phyloP scores from a whole-genome alignment of 2,797 vertebrate genomes.

The Echeneis naucrates region DNA sequence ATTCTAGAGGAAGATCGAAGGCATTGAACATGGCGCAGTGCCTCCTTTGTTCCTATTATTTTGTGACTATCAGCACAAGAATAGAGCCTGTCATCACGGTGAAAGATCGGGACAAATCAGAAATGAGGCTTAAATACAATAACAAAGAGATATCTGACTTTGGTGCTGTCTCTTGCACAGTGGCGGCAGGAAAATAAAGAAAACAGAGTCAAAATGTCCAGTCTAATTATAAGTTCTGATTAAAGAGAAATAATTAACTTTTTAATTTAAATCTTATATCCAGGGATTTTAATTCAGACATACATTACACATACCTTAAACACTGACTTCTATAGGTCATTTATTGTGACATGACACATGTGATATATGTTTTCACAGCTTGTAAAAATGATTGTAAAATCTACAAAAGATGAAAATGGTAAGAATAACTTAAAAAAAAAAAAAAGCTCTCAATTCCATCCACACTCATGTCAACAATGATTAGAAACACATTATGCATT shows the following conservation, averaged over 20 bases:
- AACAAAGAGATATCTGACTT: not conserved
- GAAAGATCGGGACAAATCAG: slow-evolving; percentile 7
- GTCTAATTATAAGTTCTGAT: too few species aligned
- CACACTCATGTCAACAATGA: not conserved
- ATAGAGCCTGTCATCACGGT: slow-evolving; percentile 7
- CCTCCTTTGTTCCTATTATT: not conserved
- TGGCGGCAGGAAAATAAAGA: not conserved
- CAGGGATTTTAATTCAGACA: not conserved
- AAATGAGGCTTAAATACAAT: not conserved
- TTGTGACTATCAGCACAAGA: not conserved
- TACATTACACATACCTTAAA: not conserved
- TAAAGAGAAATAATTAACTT: not conserved
- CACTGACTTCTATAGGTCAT: not conserved
- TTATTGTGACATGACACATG: not conserved
- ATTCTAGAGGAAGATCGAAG: slow-evolving; percentile 7
- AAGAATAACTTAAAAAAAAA: too few species aligned
- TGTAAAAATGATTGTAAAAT: too few species aligned
- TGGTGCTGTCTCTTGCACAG: not conserved
- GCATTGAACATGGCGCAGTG: not conserved
- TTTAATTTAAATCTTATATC: not conserved
- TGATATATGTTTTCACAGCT: too few species aligned
- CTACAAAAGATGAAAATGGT: not conserved
- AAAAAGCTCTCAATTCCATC: not conserved
- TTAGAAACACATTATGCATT: not conserved
- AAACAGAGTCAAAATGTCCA: not conserved